phyloP scores from a whole-genome alignment of 2,113 vertebrate genomes.

The Himantopus leucocephalus region DNA sequence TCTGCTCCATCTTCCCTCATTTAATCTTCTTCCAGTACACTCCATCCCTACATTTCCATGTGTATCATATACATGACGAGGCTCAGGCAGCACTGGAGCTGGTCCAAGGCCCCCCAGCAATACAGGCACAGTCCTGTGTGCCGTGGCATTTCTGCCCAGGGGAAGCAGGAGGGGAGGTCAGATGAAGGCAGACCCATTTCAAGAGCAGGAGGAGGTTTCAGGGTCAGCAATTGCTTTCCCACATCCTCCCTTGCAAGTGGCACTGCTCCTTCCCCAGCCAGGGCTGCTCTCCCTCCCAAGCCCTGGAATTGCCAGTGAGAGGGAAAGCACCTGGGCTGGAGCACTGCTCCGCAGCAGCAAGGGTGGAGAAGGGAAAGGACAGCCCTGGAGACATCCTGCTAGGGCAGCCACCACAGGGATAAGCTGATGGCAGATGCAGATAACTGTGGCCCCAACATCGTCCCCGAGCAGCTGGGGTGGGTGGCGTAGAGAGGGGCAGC shows the following conservation, averaged over 20 bases:
- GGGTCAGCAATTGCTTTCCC: neutral
- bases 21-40: neutral
- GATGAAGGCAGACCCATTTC: neutral
- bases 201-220: neutral
- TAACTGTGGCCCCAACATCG: neutral
- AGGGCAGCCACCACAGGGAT: neutral
- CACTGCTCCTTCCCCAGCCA: neutral
- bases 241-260: neutral
- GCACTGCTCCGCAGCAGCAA: rapidly evolving
- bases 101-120: neutral
- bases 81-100: neutral
- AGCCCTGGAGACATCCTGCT: neutral
- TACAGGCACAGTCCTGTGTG: neutral
- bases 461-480: neutral
- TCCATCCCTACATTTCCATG: neutral
- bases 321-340: neutral
- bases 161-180: neutral
- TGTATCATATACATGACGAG: rapidly evolving
- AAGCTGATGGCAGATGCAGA: neutral
- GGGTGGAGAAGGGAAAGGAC: neutral
- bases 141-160: rapidly evolving
- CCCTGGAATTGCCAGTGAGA: rapidly evolving
- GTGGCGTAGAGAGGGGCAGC: neutral
- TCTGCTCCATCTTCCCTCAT: neutral
- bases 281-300: neutral